A percentile compares a stretch with the other conserved stretches of the same genome.
Conservation (phyloP, 2,797 vertebrate genomes). For the Thunnus albacares region DNA sequence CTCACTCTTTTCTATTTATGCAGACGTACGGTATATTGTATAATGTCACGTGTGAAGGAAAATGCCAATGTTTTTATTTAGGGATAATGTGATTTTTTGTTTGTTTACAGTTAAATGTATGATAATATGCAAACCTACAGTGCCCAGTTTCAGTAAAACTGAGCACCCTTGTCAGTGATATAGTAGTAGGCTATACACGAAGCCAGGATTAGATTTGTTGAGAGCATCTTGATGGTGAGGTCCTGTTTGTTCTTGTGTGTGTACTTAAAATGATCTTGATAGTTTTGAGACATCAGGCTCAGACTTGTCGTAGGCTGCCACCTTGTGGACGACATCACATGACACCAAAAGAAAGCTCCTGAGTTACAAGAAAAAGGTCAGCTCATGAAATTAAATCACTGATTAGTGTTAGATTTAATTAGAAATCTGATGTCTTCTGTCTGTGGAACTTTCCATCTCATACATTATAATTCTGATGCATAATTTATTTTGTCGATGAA, state of each 20-base stretch:
- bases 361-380: conserved; percentile 6
- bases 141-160: conserved; percentile 68
- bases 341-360: conserved; percentile 14
- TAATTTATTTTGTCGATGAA: conserved; percentile 12
- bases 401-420: neutral
- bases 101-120: conserved; percentile 72
- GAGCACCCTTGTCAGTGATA: conserved; percentile 62
- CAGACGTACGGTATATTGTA: conserved; percentile 57
- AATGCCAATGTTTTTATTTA: conserved; percentile 77
- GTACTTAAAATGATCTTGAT: conserved; percentile 18
- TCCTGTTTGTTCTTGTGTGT: conserved; percentile 49
- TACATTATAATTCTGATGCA: conserved; percentile 22
- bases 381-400: neutral
- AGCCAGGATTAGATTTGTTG: conserved; percentile 39
- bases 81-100: conserved; percentile 51
- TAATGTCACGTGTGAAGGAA: conserved; percentile 68
- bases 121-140: conserved; percentile 83
- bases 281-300: conserved; percentile 28
- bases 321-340: conserved; percentile 59
- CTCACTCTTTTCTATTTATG: conserved; percentile 65
- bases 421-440: conserved; percentile 25
- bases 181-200: conserved; percentile 34
- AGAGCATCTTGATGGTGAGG: conserved; percentile 49
- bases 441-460: conserved; percentile 30
- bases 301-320: conserved; percentile 61